Conservation (phyloP, 2,888 invertebrate species). For the Xestia ashworthii region DNA sequence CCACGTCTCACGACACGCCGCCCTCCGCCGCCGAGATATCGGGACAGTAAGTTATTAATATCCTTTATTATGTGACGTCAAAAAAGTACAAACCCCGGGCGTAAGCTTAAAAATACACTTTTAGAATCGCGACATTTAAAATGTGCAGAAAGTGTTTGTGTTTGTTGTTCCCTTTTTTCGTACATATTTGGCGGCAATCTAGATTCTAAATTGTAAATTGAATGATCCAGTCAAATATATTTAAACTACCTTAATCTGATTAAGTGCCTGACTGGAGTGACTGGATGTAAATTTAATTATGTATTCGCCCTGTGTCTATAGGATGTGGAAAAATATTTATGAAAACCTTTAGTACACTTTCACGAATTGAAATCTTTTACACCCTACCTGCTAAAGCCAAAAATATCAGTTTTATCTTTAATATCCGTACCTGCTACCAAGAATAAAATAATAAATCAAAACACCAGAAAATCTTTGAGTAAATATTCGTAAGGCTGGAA, state of each 20-base stretch:
- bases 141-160: neutral
- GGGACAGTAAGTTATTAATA: constrained; percentile 80
- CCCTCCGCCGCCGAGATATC: constrained; percentile 85
- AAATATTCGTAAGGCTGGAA: constrained; percentile 61
- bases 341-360: neutral
- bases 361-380: constrained; percentile 4
- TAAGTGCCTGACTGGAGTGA: neutral
- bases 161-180: neutral
- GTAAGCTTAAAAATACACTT: neutral
- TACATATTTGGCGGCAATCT: neutral
- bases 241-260: neutral
- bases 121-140: neutral
- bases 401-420: constrained; percentile 44
- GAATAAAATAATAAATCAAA: constrained; percentile 61
- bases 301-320: neutral
- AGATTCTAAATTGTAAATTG: neutral
- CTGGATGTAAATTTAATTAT: neutral
- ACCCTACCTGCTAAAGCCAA: constrained; percentile 12
- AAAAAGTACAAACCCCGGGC: neutral
- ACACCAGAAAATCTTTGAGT: constrained; percentile 60
- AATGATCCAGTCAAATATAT: neutral
- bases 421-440: constrained; percentile 55
- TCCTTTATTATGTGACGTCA: neutral
- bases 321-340: neutral
- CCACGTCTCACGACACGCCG: constrained; percentile 81